Evolutionary conservation across 2,797 vertebrate species (phyloP).

Genomic region (Rhinella marina): DNA sequence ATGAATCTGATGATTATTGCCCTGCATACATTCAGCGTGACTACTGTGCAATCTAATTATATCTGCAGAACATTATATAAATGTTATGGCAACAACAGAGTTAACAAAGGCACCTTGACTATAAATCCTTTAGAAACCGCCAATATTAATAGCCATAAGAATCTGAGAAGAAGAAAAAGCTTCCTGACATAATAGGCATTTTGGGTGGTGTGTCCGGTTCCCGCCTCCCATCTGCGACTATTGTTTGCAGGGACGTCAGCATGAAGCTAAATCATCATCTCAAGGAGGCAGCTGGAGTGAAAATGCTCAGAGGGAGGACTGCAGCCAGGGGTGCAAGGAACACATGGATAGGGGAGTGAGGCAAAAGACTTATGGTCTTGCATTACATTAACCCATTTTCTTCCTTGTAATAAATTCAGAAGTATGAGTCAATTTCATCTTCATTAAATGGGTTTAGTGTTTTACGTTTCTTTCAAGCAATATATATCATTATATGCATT

Average conservation of each 20-base stretch:
- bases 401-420: not conserved
- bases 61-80: not conserved
- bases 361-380: conserved; percentile 24
- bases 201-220: conserved; percentile 57
- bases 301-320: conserved; percentile 39
- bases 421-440: not conserved
- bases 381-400: conserved; percentile 37
- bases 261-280: conserved; percentile 56
- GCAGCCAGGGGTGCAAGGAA: conserved; percentile 36
- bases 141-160: conserved; percentile 41
- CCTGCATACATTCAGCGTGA: not conserved
- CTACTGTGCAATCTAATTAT: not conserved
- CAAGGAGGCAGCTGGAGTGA: conserved; percentile 49
- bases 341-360: conserved; percentile 22
- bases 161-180: conserved; percentile 32
- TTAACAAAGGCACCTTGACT: conserved; percentile 41
- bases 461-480: not conserved
- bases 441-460: not conserved
- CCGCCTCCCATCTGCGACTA: conserved; percentile 60
- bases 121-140: conserved; percentile 22
- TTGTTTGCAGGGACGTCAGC: conserved; percentile 59
- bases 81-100: conserved; percentile 8
- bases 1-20: not conserved
- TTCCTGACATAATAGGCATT: conserved; percentile 58
- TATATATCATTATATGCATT: not conserved